Evolutionary conservation across 2,113 vertebrate species (phyloP).

Genomic region (Chaetodon auriga): DNA sequence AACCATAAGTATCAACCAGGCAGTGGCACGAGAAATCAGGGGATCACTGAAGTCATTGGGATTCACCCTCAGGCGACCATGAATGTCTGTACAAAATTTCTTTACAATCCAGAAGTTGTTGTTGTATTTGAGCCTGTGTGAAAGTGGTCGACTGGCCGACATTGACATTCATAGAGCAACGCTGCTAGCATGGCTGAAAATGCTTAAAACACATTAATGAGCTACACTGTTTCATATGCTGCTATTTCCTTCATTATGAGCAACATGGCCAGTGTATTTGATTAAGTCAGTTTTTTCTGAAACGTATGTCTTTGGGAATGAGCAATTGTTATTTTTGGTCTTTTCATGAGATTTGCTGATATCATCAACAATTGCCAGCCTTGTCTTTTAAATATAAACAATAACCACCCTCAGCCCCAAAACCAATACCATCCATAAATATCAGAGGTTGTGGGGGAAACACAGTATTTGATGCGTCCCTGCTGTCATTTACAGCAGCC

Average conservation of each 20-base stretch:
- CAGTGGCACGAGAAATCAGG: no score
- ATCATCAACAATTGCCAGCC: background rate
- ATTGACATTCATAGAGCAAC: background rate
- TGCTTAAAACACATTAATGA: background rate
- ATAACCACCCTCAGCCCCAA: background rate
- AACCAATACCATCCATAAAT: background rate
- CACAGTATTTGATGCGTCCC: conserved; percentile 18
- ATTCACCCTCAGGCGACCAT: no score
- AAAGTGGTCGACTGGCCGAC: no score
- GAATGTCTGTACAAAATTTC: no score
- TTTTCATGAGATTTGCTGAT: background rate
- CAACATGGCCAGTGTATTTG: background rate
- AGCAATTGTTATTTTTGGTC: background rate
- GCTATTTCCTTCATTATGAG: background rate
- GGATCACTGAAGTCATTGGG: no score
- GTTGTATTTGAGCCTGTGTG: background rate
- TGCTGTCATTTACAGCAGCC: conserved; percentile 32
- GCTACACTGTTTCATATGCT: background rate
- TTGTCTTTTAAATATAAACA: background rate
- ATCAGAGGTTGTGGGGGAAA: background rate
- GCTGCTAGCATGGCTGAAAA: background rate
- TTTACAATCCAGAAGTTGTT: no score
- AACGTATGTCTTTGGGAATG: background rate
- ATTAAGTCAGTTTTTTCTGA: background rate
- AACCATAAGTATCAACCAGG: no score